Conservation (phyloP, 2,888 invertebrate species). For the Drosophila nigritarsus region DNA sequence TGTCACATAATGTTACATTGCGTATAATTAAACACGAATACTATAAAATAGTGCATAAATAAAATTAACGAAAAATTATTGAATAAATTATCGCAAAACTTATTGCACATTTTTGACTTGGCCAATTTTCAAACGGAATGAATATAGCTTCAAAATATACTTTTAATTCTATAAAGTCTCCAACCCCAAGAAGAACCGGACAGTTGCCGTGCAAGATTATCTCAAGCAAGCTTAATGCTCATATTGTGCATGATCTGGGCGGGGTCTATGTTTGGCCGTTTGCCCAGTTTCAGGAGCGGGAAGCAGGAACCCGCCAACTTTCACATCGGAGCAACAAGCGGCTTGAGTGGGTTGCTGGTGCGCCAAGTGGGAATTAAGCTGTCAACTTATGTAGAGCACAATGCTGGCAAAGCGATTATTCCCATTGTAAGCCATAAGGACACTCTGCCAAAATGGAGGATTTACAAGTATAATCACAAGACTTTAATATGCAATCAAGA, state of each 20-base stretch:
- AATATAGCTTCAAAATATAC: background rate
- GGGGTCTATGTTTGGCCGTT: slow-evolving; percentile 25
- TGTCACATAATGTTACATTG: slow-evolving; percentile 78
- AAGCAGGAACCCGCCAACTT: slow-evolving; percentile 44
- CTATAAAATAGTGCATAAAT: slow-evolving; percentile 82
- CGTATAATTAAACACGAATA: slow-evolving; percentile 74
- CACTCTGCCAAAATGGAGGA: background rate
- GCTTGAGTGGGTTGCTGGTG: background rate
- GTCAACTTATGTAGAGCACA: slow-evolving; percentile 48
- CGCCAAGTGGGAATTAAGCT: slow-evolving; percentile 14
- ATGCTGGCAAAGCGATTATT: slow-evolving; percentile 42
- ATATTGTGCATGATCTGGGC: slow-evolving; percentile 47
- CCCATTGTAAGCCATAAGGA: background rate
- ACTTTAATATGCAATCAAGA: background rate
- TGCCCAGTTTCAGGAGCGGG: slow-evolving; percentile 31
- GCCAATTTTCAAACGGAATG: background rate
- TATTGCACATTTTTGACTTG: slow-evolving; percentile 2
- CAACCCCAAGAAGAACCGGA: slow-evolving; percentile 52
- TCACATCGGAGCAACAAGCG: slow-evolving; percentile 20
- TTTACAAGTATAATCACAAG: background rate
- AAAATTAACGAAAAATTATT: slow-evolving; percentile 74
- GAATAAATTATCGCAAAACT: slow-evolving; percentile 78
- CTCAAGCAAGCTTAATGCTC: slow-evolving; percentile 5
- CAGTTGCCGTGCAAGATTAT: slow-evolving; percentile 44
- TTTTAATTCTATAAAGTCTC: background rate